Evolutionary conservation across 2,797 vertebrate genomes (phyloP), one percentile per base, ranked within the genome.

Genomic region (Notoglanidium macrostoma): DNA sequence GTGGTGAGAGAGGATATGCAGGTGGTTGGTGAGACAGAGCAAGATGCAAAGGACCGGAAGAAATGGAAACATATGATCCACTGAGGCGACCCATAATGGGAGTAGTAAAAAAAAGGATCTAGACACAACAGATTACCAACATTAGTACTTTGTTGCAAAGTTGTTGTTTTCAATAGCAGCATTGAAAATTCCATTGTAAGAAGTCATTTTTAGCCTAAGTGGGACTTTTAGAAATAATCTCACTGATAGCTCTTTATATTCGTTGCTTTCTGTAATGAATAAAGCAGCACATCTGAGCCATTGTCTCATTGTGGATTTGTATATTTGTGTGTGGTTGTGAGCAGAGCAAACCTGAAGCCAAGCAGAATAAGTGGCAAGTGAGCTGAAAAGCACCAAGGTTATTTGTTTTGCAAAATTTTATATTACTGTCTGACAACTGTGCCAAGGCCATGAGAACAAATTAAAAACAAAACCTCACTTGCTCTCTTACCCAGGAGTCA

Each of bases 341-440:
- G 72, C 44, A 74, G 44, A 49, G 23, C 40, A 26, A 49, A 26
- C 40, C 72, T 14, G 44, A 46, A 23, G 21, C 23, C 23, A 49
- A 49, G 3, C 44, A 74, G 72, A 46, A n/a, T 14, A 74, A 26
- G 7, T 5, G 35, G 40, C 70, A 73, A 73, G 5, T 21, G 14
- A 21, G 23, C 40, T 74, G 44, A 8, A 46, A 76, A 51, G 15
- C 15, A 0, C 26, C 46, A 76, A 3, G 17, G 49, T 7, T 54
- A 77, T 77, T 77, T 77, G 49, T 54, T 77, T 29, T 54, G 14
- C 26, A 77, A 54, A 74, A 77, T 77, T 77, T n/a, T 12, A 26
- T 5, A 2, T 15, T 5, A 49, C 40, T 74, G 49, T 77, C 14
- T 77, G n/a, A 29, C 2, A 54, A 29, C 15, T 3, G 12, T 77